A percentile compares a stretch with the other conserved stretches of the same genome.
These are phyloP conservation scores for Selenia dentaria DNA, from an alignment of 2,888 invertebrate genomes.

Conservation along the genomic window DNA sequence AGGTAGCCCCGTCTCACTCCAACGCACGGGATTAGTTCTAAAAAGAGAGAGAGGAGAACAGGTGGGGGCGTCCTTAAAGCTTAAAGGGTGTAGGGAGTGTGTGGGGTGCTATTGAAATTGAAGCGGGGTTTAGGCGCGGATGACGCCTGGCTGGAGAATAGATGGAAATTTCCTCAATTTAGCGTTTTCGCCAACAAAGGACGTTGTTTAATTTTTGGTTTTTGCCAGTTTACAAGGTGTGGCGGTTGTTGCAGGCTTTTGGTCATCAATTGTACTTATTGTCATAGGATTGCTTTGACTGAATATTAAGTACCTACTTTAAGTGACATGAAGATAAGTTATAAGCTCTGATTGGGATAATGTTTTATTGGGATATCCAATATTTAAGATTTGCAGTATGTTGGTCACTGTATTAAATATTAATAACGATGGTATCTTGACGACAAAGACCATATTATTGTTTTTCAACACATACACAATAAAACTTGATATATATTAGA, in stretches of 20 bases:
- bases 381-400: too few relatives aligned
- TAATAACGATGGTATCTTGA: too few relatives aligned
- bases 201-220: conserved; percentile 83
- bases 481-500: too few relatives aligned
- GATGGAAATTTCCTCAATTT: conserved; percentile 85
- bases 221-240: conserved; percentile 73
- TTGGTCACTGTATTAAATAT: too few relatives aligned
- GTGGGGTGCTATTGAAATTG: conserved; percentile 84
- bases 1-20: conserved; percentile 62
- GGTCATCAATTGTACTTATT: conserved; percentile 36
- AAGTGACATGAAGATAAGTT: too few relatives aligned
- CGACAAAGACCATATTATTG: too few relatives aligned
- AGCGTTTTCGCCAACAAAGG: conserved; percentile 84
- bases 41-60: conserved; percentile 50
- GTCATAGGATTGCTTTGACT: conserved; percentile 3
- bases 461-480: too few relatives aligned
- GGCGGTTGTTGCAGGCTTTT: conserved; percentile 43
- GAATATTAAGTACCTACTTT: background rate
- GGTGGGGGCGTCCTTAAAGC: conserved; percentile 71
- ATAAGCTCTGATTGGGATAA: too few relatives aligned
- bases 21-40: conserved; percentile 31
- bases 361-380: too few relatives aligned
- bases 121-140: conserved; percentile 84
- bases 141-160: conserved; percentile 84
- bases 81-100: conserved; percentile 82